These are phyloP conservation scores for Ianthella basta DNA, from an alignment of 37 sponge, comb jelly and placozoan species.

Conservation along the genomic window DNA sequence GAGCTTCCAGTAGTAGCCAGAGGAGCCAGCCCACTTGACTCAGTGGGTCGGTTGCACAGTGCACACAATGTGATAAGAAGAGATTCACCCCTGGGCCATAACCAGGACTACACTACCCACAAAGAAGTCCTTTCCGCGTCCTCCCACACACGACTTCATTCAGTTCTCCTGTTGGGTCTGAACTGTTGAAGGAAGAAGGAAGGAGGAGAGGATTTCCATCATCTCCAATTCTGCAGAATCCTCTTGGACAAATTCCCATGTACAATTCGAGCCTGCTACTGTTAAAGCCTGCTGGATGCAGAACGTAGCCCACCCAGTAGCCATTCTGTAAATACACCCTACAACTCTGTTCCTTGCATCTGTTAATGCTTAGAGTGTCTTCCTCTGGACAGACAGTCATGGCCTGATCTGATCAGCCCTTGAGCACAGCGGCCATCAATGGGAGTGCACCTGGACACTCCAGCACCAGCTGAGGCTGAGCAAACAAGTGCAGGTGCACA, in stretches of 20 bases:
- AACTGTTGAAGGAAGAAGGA: background rate
- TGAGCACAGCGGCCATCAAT: too few species aligned
- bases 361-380: too few species aligned
- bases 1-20: conserved; percentile 9
- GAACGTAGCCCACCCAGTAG: background rate
- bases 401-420: too few species aligned
- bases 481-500: too few species aligned
- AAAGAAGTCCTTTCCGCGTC: conserved; percentile 8
- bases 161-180: background rate
- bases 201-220: background rate
- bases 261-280: background rate
- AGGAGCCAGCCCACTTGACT: conserved; percentile 28
- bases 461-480: too few species aligned
- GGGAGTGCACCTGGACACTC: too few species aligned
- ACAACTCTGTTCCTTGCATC: too few species aligned
- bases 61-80: conserved; percentile 17
- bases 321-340: background rate
- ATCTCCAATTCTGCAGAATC: background rate
- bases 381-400: too few species aligned
- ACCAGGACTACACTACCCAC: conserved; percentile 8
- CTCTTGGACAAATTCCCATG: background rate
- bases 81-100: conserved; percentile 22
- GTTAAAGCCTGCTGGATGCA: background rate
- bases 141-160: conserved; percentile 8
- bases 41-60: conserved; percentile 19